Conservation (phyloP, 2,888 invertebrate genomes). For the Heliconius aoede region DNA sequence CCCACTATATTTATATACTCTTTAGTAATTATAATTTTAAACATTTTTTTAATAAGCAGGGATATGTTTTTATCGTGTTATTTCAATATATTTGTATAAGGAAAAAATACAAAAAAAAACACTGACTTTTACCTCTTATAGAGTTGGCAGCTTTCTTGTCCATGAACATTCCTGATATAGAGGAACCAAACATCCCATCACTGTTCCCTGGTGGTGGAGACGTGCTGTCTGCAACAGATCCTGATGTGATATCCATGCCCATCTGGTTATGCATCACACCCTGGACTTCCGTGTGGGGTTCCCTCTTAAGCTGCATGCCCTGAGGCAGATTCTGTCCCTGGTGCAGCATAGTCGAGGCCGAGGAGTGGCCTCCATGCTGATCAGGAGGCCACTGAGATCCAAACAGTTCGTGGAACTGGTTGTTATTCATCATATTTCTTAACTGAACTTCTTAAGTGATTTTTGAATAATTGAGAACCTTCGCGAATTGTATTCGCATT, state of each 20-base stretch:
- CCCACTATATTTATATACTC: background rate
- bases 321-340: constrained; percentile 62
- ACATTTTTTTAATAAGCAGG: background rate
- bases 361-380: constrained; percentile 77
- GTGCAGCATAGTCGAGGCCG: constrained; percentile 78
- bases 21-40: background rate
- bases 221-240: constrained; percentile 84
- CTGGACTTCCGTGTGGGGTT: constrained; percentile 66
- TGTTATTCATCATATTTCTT: constrained; percentile 73
- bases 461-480: constrained; percentile 61
- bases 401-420: constrained; percentile 79
- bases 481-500: constrained; percentile 78
- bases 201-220: constrained; percentile 83
- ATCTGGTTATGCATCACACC: constrained; percentile 71
- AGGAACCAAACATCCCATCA: constrained; percentile 76
- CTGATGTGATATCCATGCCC: constrained; percentile 69
- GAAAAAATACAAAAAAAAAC: constrained; percentile 31
- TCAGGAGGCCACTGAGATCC: constrained; percentile 82
- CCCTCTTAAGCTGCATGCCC: constrained; percentile 71
- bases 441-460: constrained; percentile 63
- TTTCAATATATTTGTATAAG: background rate
- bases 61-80: background rate
- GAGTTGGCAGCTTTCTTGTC: constrained; percentile 86
- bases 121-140: constrained; percentile 83
- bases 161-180: constrained; percentile 79